phyloP scores from a whole-genome alignment of 2,797 vertebrate species.

The Diceros bicornis region DNA sequence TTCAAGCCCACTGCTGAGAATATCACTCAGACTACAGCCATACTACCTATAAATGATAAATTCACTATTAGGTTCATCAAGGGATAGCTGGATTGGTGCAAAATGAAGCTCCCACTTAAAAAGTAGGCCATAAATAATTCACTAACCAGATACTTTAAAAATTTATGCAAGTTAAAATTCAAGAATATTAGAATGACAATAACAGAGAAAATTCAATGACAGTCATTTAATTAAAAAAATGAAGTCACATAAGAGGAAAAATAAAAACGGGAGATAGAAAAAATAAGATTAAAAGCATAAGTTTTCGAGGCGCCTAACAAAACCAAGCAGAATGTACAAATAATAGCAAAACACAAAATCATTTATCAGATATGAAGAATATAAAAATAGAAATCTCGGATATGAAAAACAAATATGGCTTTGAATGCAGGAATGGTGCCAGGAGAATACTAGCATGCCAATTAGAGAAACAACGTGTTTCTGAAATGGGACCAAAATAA shows the following conservation, averaged over 20 bases:
- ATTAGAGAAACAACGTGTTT: constrained; percentile 65
- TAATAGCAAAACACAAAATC: constrained; percentile 72
- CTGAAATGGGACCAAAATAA: constrained; percentile 65
- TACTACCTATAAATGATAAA: neutral
- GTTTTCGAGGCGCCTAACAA: constrained; percentile 56
- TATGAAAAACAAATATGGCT: constrained; percentile 67
- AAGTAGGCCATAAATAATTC: constrained; percentile 77
- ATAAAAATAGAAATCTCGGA: constrained; percentile 72
- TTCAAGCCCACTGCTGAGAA: neutral
- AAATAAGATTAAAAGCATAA: constrained; percentile 76
- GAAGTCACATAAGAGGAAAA: constrained; percentile 65
- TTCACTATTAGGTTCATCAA: constrained; percentile 29
- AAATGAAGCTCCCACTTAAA: constrained; percentile 57
- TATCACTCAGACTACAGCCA: neutral
- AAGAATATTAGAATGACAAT: constrained; percentile 82
- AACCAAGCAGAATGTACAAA: constrained; percentile 72
- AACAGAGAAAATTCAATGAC: constrained; percentile 70
- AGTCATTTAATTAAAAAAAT: constrained; percentile 71
- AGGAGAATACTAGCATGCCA: constrained; percentile 57
- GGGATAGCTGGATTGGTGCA: neutral
- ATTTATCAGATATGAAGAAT: constrained; percentile 58
- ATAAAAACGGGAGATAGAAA: constrained; percentile 42
- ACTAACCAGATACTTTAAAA: constrained; percentile 74
- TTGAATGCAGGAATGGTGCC: constrained; percentile 42
- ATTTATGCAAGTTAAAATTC: constrained; percentile 80